phyloP scores from a whole-genome alignment of 92 coral and sea anemone genomes.

The Bergia sp. region DNA sequence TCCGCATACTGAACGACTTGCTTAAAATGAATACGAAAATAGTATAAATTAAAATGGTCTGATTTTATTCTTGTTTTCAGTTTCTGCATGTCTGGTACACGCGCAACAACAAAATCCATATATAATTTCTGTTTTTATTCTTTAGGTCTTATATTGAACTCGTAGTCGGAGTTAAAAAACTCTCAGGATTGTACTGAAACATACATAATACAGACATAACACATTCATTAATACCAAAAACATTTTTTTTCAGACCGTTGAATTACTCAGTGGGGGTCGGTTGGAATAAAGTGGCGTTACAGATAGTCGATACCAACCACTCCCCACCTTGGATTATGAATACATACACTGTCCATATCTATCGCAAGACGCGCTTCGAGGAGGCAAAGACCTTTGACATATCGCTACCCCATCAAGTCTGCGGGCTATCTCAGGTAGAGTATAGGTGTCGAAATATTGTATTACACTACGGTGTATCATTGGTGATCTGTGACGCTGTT shows the following conservation, averaged over 20 bases:
- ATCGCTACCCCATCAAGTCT: conserved; percentile 55
- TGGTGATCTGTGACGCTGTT: background rate
- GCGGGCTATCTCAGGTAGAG: conserved; percentile 72
- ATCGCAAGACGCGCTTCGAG: conserved; percentile 65
- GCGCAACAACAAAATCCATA: too few species aligned
- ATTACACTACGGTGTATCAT: background rate
- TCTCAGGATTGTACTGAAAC: background rate
- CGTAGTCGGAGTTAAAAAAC: background rate
- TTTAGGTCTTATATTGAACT: background rate
- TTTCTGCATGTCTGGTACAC: background rate
- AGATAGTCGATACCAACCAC: conserved; percentile 54
- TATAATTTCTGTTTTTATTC: too few species aligned
- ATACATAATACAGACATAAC: too few species aligned
- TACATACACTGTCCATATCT: conserved; percentile 64
- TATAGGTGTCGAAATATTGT: background rate
- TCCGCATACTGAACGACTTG: too few species aligned
- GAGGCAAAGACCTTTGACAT: conserved; percentile 45
- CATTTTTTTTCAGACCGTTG: conserved; percentile 50
- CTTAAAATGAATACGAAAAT: too few species aligned
- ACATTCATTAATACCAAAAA: background rate
- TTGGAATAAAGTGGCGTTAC: conserved; percentile 76
- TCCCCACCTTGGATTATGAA: conserved; percentile 29
- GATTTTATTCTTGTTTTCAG: background rate
- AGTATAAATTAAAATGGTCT: background rate
- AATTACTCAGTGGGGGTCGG: conserved; percentile 86